Base-by-base conservation (phyloP, 1,140 invertebrate genomes). In the Neotoxoptera formosana region DNA sequence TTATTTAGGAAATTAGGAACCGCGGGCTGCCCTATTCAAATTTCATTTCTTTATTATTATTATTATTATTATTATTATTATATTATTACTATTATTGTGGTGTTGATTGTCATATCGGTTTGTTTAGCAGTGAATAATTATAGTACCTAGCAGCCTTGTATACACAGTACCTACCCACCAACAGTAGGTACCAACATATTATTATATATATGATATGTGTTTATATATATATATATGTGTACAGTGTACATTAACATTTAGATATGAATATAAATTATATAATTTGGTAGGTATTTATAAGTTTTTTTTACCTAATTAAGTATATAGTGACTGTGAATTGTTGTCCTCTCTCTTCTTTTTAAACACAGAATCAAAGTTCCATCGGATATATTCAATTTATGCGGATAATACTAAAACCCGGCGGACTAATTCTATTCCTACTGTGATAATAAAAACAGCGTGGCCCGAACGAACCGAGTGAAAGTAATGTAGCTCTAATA, bases 1-100 rank as follows among this genome's bases (percentile, higher is more conserved):
- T 90, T 90, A 67, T 90, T 90, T 90, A 67, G 89, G 36, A 90
- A 90, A 90, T 60, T 67, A 90, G 23, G 89, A 90, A 90, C 89
- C 89, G 9, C 89, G 89, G 89, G 89, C 56, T 89, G 53, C 36
- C 89, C 87, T 45, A 90, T 90, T 90, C 56, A 90, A 36, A 56
- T 47, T 41, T 34, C 9, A 36, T 51, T 89, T 53, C 48, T 23
- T 51, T 88, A 48, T 11, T 90, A 45, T 36, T 45, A 67, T 48
- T 67, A 90, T 90, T 45, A 88, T 88, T 88, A 88, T 90, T 90
- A 89, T 41, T 60, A 90, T 90, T 90, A 60, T 89, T 53, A 89
- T 89, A 34, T 51, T 88, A 48, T 11, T 90, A 45, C 53, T 45
- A 67, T 48, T 67, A 90, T 90, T 45, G 67, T 67, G 36, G 36